Conservation (phyloP, 2,797 vertebrate genomes). For the Schizopygopsis pylzovi region DNA sequence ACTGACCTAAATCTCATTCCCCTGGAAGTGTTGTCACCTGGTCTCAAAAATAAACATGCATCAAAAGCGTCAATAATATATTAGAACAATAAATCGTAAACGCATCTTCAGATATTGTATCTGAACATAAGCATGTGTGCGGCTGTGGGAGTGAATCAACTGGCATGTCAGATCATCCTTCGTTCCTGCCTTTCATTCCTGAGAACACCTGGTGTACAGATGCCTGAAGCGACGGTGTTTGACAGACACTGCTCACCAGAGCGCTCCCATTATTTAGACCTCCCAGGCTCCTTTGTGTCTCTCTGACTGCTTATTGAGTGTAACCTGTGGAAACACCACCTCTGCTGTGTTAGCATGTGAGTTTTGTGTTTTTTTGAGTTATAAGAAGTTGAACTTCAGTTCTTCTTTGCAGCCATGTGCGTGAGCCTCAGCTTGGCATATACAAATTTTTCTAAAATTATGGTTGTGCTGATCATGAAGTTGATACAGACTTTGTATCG, state of each 20-base stretch:
- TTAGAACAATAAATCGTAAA: not conserved
- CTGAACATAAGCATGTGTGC: not conserved
- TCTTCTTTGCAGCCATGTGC: not conserved
- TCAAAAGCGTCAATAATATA: not conserved
- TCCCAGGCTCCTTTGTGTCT: not conserved
- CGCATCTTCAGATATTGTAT: not conserved
- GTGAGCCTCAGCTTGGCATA: not conserved
- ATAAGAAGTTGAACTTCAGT: not conserved
- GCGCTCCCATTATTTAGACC: not conserved
- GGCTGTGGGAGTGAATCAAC: not conserved
- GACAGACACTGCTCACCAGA: not conserved
- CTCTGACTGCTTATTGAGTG: not conserved
- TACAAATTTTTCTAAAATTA: not conserved
- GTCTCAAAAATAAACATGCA: not conserved
- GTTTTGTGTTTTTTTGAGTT: not conserved
- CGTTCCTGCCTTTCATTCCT: constrained; percentile 36
- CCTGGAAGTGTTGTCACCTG: not conserved
- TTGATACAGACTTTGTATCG: not conserved
- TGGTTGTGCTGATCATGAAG: not conserved
- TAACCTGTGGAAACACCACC: not conserved
- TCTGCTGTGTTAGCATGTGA: not conserved
- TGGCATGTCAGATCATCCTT: not conserved
- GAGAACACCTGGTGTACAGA: constrained; percentile 61
- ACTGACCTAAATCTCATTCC: not conserved
- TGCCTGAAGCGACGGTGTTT: constrained; percentile 38